phyloP scores from a whole-genome alignment of 1,140 invertebrate species.

The Brachionus angularis region DNA sequence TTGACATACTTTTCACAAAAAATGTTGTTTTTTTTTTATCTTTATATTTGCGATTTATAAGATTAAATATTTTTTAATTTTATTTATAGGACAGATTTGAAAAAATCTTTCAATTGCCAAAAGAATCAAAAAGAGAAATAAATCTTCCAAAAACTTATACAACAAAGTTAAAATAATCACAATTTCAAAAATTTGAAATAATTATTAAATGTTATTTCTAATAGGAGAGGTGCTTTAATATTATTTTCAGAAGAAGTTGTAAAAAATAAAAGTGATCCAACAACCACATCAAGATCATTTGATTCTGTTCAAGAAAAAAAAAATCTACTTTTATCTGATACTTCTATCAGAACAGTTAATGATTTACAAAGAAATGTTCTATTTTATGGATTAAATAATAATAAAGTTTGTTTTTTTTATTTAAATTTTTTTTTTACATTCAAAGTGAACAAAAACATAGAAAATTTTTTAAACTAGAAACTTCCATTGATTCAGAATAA shows the following conservation, averaged over 20 bases:
- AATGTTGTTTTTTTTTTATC: too few species aligned
- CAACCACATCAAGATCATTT: background rate
- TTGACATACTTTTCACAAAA: constrained; percentile 5
- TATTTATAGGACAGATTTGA: background rate
- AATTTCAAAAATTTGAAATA: too few species aligned
- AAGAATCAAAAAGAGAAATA: constrained; percentile 17
- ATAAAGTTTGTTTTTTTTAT: background rate
- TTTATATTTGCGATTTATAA: too few species aligned
- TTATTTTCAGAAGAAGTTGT: constrained; percentile 7
- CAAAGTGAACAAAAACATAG: too few species aligned
- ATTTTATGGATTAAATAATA: constrained; percentile 19
- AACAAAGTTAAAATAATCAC: too few species aligned
- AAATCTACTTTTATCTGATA: background rate
- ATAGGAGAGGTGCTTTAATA: constrained; percentile 23
- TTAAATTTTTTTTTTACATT: background rate
- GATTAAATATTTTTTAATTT: background rate
- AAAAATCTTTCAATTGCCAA: background rate
- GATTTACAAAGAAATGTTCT: constrained; percentile 20
- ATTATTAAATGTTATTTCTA: too few species aligned
- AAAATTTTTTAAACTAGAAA: too few species aligned
- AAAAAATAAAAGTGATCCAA: background rate
- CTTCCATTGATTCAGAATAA: too few species aligned
- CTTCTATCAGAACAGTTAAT: constrained; percentile 19
- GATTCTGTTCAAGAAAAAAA: background rate
- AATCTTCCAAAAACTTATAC: constrained; percentile 28